Evolutionary conservation across 1,140 invertebrate species (phyloP).

Genomic region (Lepidotrigona ventralis): DNA sequence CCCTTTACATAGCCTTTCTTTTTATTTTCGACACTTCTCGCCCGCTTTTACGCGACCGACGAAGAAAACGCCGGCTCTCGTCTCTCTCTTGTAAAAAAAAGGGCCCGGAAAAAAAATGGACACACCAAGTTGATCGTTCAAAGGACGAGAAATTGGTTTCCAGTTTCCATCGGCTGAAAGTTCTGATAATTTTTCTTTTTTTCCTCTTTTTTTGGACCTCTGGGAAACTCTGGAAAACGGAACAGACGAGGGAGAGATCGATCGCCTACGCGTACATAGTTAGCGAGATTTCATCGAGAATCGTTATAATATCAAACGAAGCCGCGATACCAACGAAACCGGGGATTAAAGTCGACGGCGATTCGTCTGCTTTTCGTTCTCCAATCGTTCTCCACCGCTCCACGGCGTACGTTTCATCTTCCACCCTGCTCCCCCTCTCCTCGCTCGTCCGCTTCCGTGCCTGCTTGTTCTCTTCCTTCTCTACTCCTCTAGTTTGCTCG

Average conservation of each 20-base stretch:
- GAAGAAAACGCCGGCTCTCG: conserved; percentile 8
- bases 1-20: conserved; percentile 9
- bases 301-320: conserved; percentile 10
- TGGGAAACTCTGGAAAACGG: not conserved
- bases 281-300: conserved; percentile 6
- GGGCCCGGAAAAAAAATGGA: not conserved
- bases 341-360: conserved; percentile 1
- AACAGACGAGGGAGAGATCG: not conserved
- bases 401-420: not conserved
- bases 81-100: not conserved
- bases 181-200: not conserved
- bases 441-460: too few species aligned
- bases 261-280: not conserved
- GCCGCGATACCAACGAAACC: not conserved
- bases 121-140: too few species aligned
- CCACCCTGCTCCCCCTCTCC: too few species aligned
- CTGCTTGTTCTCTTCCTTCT: not conserved
- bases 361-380: not conserved
- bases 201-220: too few species aligned
- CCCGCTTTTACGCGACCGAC: conserved; percentile 24
- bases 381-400: not conserved
- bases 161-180: too few species aligned
- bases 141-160: not conserved
- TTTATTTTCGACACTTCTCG: conserved; percentile 31
- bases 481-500: not conserved